phyloP scores from a whole-genome alignment of 2,113 vertebrate species.

The Rhinolophus ferrumequinum region DNA sequence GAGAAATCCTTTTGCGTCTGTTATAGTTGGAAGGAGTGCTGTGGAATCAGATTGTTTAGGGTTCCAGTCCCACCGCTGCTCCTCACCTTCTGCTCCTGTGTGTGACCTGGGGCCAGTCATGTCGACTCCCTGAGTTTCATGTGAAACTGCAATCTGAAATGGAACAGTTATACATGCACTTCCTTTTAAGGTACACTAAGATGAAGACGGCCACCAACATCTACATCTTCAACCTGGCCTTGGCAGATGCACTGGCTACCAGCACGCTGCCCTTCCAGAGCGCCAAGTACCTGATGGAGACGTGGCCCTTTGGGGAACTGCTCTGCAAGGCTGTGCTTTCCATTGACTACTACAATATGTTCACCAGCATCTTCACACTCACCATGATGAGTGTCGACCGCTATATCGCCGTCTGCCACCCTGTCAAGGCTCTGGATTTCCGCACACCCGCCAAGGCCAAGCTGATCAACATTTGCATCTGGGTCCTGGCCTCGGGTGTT shows the following conservation, averaged over 20 bases:
- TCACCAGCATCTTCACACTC: constrained; percentile 98
- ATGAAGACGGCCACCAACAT: constrained; percentile 99
- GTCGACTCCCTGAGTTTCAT: not conserved
- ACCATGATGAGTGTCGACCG: constrained; percentile 99
- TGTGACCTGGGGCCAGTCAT: not conserved
- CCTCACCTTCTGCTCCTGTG: not conserved
- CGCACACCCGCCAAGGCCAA: constrained; percentile 96
- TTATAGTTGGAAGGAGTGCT: not conserved
- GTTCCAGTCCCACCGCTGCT: not conserved
- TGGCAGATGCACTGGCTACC: constrained; percentile 95
- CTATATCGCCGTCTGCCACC: constrained; percentile 96
- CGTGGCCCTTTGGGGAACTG: constrained; percentile 95
- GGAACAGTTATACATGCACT: not conserved
- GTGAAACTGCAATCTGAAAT: not conserved
- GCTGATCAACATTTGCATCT: constrained; percentile 97
- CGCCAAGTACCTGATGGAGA: constrained; percentile 96
- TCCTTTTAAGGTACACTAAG: constrained; percentile 93
- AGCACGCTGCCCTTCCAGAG: constrained; percentile 98
- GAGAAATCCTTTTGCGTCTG: not conserved
- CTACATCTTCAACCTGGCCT: constrained; percentile 98
- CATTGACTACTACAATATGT: constrained; percentile 99
- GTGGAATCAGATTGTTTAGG: not conserved
- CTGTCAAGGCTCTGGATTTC: constrained; percentile 95
- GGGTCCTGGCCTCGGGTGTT: constrained; percentile 94
- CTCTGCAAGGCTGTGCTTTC: constrained; percentile 95